Conservation (phyloP, 2,113 vertebrate species). For the Otolemur garnettii region DNA sequence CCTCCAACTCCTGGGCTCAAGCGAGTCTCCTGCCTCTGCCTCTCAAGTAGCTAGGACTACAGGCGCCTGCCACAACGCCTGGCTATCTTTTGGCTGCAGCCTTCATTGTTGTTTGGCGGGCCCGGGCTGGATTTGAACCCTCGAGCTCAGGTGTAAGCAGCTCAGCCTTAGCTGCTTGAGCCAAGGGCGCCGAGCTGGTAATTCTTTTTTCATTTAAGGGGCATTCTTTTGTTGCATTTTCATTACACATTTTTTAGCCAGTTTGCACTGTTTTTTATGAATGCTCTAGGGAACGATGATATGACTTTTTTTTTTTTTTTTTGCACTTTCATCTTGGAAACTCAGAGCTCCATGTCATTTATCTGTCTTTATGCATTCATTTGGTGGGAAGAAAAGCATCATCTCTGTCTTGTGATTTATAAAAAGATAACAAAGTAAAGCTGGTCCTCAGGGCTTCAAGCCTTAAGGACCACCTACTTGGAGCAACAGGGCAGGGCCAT, state of each 20-base stretch:
- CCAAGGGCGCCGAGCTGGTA: no score
- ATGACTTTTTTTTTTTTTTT: background rate
- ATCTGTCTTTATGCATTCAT: background rate
- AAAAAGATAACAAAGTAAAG: background rate
- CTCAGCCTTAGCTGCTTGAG: no score
- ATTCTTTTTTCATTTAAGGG: background rate
- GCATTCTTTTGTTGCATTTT: background rate
- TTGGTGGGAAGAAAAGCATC: background rate
- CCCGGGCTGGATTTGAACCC: no score
- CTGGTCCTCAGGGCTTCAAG: background rate
- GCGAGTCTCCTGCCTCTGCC: no score
- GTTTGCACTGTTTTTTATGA: background rate
- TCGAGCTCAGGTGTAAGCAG: no score
- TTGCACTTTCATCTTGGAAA: background rate
- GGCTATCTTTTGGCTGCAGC: no score
- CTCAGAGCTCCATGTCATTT: background rate
- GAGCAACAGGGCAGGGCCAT: background rate
- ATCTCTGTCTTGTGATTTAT: background rate
- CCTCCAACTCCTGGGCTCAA: no score
- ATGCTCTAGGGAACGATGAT: background rate
- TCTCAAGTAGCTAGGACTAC: no score
- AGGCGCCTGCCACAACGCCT: no score
- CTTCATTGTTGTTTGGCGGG: no score
- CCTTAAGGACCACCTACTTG: fast-evolving
- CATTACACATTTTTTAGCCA: background rate